phyloP scores from a whole-genome alignment of 2,113 vertebrate species.

The Hyaena hyaena region DNA sequence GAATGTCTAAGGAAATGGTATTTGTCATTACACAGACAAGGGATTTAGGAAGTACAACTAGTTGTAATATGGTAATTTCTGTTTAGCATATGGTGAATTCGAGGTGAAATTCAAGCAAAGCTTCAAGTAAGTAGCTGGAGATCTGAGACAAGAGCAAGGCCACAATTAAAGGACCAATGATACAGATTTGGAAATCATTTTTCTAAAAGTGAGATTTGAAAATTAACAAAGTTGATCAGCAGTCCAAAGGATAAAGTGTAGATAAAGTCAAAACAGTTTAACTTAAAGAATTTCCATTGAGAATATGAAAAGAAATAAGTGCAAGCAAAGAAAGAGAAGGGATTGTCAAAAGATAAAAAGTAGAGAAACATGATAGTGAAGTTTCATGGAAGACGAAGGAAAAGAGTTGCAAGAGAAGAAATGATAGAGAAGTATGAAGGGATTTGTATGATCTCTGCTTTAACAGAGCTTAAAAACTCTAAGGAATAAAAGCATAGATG shows the following conservation, averaged over 20 bases:
- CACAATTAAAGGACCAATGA: conserved; percentile 15
- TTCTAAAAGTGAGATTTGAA: neutral
- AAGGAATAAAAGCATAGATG: neutral
- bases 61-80: neutral
- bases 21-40: conserved; percentile 12
- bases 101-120: conserved; percentile 33
- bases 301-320: conserved; percentile 42
- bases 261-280: conserved; percentile 22
- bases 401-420: neutral
- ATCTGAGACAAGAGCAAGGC: neutral
- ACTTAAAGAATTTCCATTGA: neutral
- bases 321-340: neutral
- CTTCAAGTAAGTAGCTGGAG: neutral
- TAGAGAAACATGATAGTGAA: neutral
- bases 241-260: neutral
- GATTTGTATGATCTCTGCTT: neutral
- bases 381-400: conserved; percentile 30
- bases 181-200: neutral
- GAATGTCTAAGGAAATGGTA: neutral
- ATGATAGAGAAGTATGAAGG: neutral
- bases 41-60: neutral
- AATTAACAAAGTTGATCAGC: conserved; percentile 8
- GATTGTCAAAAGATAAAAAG: neutral
- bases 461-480: neutral
- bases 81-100: neutral